Percentiles rank a stretch among this genome's conserved stretches.
phyloP scores from a whole-genome alignment of 2,113 vertebrate genomes.

The Ptychochromis oligacanthus region DNA sequence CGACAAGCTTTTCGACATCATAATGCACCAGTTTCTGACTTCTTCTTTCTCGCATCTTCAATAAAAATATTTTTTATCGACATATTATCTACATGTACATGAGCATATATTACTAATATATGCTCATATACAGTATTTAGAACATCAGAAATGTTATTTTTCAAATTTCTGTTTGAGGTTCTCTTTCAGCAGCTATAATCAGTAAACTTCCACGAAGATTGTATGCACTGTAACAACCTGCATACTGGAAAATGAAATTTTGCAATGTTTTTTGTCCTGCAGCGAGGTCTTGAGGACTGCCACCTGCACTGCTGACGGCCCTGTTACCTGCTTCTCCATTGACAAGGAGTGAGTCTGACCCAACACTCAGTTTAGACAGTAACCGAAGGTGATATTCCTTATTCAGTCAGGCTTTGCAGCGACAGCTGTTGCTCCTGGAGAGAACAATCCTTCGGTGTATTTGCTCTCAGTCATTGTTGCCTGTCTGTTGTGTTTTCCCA shows the following conservation, averaged over 20 bases:
- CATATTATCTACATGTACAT: no score
- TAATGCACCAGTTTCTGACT: no score
- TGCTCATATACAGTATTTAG: background rate
- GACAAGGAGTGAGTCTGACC: constrained; percentile 83
- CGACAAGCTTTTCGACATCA: background rate
- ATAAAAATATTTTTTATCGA: background rate
- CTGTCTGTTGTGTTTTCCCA: background rate
- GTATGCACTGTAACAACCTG: background rate
- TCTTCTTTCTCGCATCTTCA: background rate
- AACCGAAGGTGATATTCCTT: background rate
- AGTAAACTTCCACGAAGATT: background rate
- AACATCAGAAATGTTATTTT: background rate
- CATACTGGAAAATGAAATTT: background rate
- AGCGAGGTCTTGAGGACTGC: constrained; percentile 82
- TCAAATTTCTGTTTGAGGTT: background rate
- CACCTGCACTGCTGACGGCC: constrained; percentile 81
- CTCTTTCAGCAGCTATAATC: background rate
- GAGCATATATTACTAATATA: background rate
- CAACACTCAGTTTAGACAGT: background rate
- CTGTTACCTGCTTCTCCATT: constrained; percentile 83
- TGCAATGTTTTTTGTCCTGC: constrained; percentile 22
- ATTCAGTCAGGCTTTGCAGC: background rate
- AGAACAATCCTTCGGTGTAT: background rate
- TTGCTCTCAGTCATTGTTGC: background rate
- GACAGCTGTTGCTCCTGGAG: background rate